Evolutionary conservation across 2,888 invertebrate species (phyloP), one percentile per base, ranked within the genome.

Genomic region (Plebejus anna): DNA sequence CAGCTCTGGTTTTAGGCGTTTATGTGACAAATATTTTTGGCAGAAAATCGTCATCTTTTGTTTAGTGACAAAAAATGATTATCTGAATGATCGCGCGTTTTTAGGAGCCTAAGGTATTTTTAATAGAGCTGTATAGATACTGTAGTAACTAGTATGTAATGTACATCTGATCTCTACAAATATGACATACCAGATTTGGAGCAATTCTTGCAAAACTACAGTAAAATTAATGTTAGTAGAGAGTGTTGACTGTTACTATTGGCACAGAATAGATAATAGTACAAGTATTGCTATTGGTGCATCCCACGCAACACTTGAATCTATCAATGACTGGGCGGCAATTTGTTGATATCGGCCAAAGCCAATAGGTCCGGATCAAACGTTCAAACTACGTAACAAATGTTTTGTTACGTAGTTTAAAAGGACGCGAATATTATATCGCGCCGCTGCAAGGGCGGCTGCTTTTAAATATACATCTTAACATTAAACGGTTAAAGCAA

Each of bases 361-460:
- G 83, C 85, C 88, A 86, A 88, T 87, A 87, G 88, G 85, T 88
- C 86, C 80, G 81, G 84, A 84, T 89, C 87, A 86, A 83, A 81
- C 83, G 81, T 81, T 22, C 22, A 22, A 22, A 22, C 22, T 22
- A 22, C 22, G 22, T 22, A 22, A 22, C 87, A 86, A 83, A 81
- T 83, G 81, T 81, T 82, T 81, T 83, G 83, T 83, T 84, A 16
- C 55, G 55, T 42, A 66, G 47, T 51, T 16, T 61, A 3, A 47
- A 47, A 9, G 28, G 28, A 28, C 61, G 28, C 59, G 59, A 22
- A 59, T 7, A 59, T 59, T n/a, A 16, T 16, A 4, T 51, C 51
- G 51, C 13, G 3, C 51, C 51, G 51, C 51, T 51, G 51, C 51
- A 11, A 13, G 13, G 13, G 4, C 0, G 55, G 55, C 55, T 55